Evolutionary conservation across 2,888 invertebrate species (phyloP).

Genomic region (Melipona beecheii): DNA sequence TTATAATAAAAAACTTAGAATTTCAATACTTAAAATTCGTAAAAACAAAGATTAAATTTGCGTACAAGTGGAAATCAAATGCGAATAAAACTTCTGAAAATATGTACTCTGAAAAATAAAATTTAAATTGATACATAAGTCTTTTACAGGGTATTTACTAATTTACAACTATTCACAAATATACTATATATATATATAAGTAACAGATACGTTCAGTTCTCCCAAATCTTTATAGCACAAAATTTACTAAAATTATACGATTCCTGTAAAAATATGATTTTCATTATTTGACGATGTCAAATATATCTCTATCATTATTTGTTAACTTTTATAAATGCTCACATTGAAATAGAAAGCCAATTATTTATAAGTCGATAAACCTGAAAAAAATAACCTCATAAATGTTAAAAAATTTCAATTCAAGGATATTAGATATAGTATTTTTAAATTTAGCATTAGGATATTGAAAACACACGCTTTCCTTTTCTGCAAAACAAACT

Average conservation of each 20-base stretch:
- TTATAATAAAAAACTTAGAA: not conserved
- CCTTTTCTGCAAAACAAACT: constrained; percentile 27
- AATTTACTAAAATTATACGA: not conserved
- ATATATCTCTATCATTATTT: not conserved
- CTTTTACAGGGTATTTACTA: constrained; percentile 44
- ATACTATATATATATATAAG: not conserved
- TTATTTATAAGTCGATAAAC: constrained; percentile 8
- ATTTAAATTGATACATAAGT: constrained; percentile 29
- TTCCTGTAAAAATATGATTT: constrained; percentile 4
- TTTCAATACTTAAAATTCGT: too few species aligned
- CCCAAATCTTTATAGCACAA: not conserved
- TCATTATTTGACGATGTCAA: constrained; percentile 3
- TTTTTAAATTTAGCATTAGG: not conserved
- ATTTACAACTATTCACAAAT: constrained; percentile 26
- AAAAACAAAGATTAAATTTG: not conserved
- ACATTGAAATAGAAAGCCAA: constrained; percentile 36
- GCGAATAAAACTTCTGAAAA: constrained; percentile 4
- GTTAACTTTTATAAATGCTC: constrained; percentile 1
- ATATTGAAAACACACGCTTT: constrained; percentile 23
- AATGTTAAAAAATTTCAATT: not conserved
- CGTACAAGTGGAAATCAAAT: not conserved
- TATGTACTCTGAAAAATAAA: constrained; percentile 41
- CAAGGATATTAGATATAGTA: not conserved
- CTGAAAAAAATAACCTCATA: not conserved
- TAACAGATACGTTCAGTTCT: not conserved